Base-by-base conservation (phyloP, 2,888 invertebrate species). In the Slavum lentiscoides region DNA sequence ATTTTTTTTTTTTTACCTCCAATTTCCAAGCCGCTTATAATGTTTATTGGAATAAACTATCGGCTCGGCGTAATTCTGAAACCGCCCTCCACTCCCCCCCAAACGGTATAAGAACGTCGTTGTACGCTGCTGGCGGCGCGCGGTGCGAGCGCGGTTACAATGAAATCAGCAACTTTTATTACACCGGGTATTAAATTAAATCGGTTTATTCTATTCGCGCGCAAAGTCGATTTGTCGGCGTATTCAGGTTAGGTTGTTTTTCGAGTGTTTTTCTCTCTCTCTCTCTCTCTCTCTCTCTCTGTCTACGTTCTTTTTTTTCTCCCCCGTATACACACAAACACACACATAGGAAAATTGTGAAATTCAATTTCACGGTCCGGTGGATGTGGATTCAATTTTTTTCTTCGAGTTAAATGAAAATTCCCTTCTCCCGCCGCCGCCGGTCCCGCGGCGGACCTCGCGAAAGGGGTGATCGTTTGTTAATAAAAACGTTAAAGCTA, bases 401-500 rank as follows among this genome's bases (percentile, higher is more conserved):
- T 80, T 72, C 70, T 80, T 80, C 80, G 80, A 80, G 80, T 80
- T 80, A 80, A 80, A 80, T 80, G 80, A 80, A 80, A 80, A 80
- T 70, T 80, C 80, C 80, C 70, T 61, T 69, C 61, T 53, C 55
- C 69, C 64, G 37, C 59, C 49, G 55, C n/a, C 49, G 67, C 69
- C 64, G 37, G 61, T 30, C 55, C n/a, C 49, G 67, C 30, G 39
- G 67, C 30, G 23, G n/a, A 53, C 61, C 61, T 53, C 53, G 64
- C 43, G 70, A 80, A 70, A 80, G 77, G 80, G 80, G 80, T 80
- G 80, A 80, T 72, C 55, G 80, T 64, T 80, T 80, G 80, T 80
- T 80, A 80, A 80, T 80, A 80, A 80, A 80, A 80, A 80, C 69
- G 80, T 80, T 80, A 80, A 80, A 80, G 80, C 80, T 68, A 80